Evolutionary conservation across 1,140 invertebrate genomes (phyloP).

Genomic region (Lepidostoma basale): DNA sequence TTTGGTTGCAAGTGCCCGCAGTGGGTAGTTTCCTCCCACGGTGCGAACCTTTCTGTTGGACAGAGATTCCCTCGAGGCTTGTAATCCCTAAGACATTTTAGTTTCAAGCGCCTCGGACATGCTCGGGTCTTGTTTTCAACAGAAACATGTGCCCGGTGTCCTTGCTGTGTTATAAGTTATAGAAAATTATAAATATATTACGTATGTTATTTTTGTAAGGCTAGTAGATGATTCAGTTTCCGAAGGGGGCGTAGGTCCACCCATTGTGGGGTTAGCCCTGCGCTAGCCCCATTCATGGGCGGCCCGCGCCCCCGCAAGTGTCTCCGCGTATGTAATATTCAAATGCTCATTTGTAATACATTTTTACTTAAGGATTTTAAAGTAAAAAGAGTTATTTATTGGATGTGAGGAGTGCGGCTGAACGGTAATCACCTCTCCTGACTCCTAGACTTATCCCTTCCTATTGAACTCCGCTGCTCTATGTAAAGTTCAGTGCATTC

Average conservation of each 20-base stretch:
- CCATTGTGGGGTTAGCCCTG: no score
- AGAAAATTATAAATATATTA: slow-evolving; percentile 36
- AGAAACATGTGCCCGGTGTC: slow-evolving; percentile 18
- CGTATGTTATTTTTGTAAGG: slow-evolving; percentile 33
- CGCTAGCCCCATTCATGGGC: no score
- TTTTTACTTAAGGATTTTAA: slow-evolving; percentile 29
- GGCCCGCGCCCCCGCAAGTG: no score
- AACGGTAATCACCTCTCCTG: slow-evolving; percentile 33
- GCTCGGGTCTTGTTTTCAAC: slow-evolving; percentile 18
- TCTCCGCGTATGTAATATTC: slow-evolving; percentile 27
- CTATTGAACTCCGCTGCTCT: no score
- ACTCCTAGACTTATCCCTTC: slow-evolving; percentile 7
- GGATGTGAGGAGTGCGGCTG: slow-evolving; percentile 36
- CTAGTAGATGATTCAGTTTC: no score
- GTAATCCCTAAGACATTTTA: slow-evolving; percentile 16
- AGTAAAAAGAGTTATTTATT: slow-evolving; percentile 29
- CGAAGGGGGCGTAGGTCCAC: no score
- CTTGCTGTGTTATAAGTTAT: slow-evolving; percentile 30
- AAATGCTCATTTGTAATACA: slow-evolving; percentile 42
- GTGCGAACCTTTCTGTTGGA: neutral
- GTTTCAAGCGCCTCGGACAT: slow-evolving; percentile 2
- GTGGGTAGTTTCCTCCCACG: neutral
- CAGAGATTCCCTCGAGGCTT: slow-evolving; percentile 7
- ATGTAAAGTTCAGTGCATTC: no score
- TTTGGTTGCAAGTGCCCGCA: neutral